Conservation (phyloP, 1,140 invertebrate genomes). For the Varroa destructor region DNA sequence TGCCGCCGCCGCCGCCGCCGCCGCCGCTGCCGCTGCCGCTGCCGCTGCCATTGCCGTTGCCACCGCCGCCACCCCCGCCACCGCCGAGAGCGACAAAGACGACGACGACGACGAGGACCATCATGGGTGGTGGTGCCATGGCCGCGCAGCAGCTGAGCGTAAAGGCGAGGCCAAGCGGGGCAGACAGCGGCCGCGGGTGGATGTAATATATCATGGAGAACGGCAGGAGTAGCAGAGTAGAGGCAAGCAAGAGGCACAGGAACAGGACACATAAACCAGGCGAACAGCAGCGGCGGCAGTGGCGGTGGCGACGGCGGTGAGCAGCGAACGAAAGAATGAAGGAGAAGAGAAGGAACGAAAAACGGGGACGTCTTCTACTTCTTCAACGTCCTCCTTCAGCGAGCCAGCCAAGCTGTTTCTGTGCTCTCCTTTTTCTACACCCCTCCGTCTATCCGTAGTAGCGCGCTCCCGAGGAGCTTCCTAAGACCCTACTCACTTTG, state of each 20-base stretch:
- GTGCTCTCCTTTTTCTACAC: too few relatives aligned
- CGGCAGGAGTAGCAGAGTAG: background rate
- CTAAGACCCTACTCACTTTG: too few relatives aligned
- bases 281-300: background rate
- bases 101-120: background rate
- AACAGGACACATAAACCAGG: background rate
- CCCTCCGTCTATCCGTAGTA: too few relatives aligned
- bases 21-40: too few relatives aligned
- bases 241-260: background rate
- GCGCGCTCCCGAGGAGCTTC: too few relatives aligned
- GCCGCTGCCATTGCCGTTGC: too few relatives aligned
- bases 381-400: too few relatives aligned
- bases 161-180: background rate
- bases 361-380: too few relatives aligned
- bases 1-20: too few relatives aligned
- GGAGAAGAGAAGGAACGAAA: too few relatives aligned
- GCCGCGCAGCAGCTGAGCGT: background rate
- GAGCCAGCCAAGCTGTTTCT: too few relatives aligned
- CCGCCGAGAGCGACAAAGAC: background rate
- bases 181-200: background rate
- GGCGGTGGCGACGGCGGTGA: background rate
- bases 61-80: too few relatives aligned
- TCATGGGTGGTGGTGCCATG: background rate
- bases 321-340: conserved; percentile 20
- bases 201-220: conserved; percentile 28